Base-by-base conservation (phyloP, 2,113 vertebrate species). In the Scomber scombrus region DNA sequence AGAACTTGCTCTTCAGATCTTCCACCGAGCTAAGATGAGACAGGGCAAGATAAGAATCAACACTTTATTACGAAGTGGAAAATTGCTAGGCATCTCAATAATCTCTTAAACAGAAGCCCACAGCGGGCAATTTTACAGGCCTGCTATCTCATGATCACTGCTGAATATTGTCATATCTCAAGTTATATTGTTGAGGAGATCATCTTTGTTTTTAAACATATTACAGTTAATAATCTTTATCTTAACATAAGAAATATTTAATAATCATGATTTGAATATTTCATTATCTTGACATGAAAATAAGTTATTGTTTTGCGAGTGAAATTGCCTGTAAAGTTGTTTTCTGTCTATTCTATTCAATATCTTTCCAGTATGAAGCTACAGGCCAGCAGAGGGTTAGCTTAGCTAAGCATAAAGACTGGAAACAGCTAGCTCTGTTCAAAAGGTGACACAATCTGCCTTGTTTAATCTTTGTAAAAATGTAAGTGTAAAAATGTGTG, bases 1-100 rank as follows among this genome's bases (percentile, higher is more conserved):
- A 99, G 93, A 97, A 99, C 87, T 99, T 99, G 2, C 96, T 97
- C 89, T 97, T 98, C 88, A 99, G 90, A 87, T 99, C 97, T 88
- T 99, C 97, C 91, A 99, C 98, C 0, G 98, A 97, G 64, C 97
- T 94, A 71, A 76, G 60, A 78, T 0, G n/a, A 62, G 69, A 75
- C 29, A 57, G 78, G 56, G 43, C 2, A 54, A 73, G 23, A 86
- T 49, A 57, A 78, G 40, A 73, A 78, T 9, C 18, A 12, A n/a
- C 3, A 45, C 49, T 66, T 79, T 60, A 49, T 62, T 19, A 63
- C 56, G 54, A 26, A 12, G 23, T 45, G n/a, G 23, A 14, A 14
- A 60, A 60, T 60, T 16, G 3, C 34, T 31, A 6, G 26, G 61
- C 45, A 50, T 78, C n/a, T 75, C 43, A 85, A 78, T 72, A 26